Conservation (phyloP, 2,797 vertebrate genomes). For the Epinephelus malabaricus region DNA sequence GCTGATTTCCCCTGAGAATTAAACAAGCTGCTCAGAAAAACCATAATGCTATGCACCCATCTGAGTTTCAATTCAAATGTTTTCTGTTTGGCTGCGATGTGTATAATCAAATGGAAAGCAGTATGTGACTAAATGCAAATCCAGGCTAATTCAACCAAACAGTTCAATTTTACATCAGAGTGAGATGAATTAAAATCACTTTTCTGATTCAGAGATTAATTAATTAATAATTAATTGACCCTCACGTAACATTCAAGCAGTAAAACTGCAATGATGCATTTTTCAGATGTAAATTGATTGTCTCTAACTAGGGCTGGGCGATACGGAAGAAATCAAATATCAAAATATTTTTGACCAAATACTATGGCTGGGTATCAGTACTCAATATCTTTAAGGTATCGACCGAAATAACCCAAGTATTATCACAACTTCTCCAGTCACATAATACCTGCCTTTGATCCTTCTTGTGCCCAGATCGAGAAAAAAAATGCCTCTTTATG, state of each 20-base stretch:
- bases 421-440: too few relatives aligned
- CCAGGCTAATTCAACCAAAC: conserved; percentile 43
- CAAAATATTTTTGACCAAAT: too few relatives aligned
- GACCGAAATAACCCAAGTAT: too few relatives aligned
- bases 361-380: too few relatives aligned
- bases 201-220: conserved; percentile 5
- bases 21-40: conserved; percentile 34
- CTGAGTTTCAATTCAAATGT: conserved; percentile 58
- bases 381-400: too few relatives aligned
- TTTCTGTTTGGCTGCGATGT: conserved; percentile 42
- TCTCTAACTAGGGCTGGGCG: not conserved
- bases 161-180: conserved; percentile 22
- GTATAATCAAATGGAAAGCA: conserved; percentile 53
- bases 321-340: too few relatives aligned
- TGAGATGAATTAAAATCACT: conserved; percentile 2
- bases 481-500: too few relatives aligned
- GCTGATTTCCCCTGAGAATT: conserved; percentile 77
- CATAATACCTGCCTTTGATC: too few relatives aligned
- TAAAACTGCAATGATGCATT: conserved; percentile 17
- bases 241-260: not conserved
- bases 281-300: conserved; percentile 12
- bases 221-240: not conserved
- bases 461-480: too few relatives aligned
- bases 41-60: conserved; percentile 34
- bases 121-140: conserved; percentile 38